Evolutionary conservation across 2,797 vertebrate genomes (phyloP).

Genomic region (Cetoscarus ocellatus): DNA sequence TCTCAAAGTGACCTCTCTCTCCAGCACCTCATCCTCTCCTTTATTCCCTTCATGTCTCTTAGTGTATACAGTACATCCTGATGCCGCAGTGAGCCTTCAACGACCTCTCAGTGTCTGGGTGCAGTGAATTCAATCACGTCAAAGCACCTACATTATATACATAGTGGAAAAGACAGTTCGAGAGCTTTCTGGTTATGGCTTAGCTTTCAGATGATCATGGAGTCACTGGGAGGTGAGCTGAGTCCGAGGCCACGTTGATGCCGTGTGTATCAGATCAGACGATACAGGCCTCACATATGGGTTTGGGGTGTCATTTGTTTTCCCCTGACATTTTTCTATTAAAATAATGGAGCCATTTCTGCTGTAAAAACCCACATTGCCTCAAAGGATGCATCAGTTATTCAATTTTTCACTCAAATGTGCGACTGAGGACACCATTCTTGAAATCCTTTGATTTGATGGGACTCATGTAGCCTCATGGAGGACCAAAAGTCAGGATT

Average conservation of each 20-base stretch:
- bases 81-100: constrained; percentile 55
- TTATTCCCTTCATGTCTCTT: constrained; percentile 66
- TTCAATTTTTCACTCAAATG: constrained; percentile 65
- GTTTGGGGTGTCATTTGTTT: constrained; percentile 59
- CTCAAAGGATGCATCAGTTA: constrained; percentile 14
- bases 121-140: constrained; percentile 73
- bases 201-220: constrained; percentile 54
- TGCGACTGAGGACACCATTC: constrained; percentile 40
- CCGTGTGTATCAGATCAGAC: constrained; percentile 52
- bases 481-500: constrained; percentile 18
- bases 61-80: constrained; percentile 59
- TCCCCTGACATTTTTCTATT: constrained; percentile 68
- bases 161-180: constrained; percentile 48
- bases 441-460: constrained; percentile 47
- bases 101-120: constrained; percentile 71
- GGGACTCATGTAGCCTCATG: constrained; percentile 7
- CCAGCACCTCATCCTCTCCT: constrained; percentile 59
- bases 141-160: constrained; percentile 62
- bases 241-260: constrained; percentile 51
- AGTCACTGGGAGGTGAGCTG: constrained; percentile 68
- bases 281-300: constrained; percentile 48
- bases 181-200: constrained; percentile 51
- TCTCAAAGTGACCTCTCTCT: constrained; percentile 88
- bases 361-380: constrained; percentile 44
- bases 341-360: constrained; percentile 69